Percentiles rank a stretch among this genome's conserved stretches.
Evolutionary conservation across 2,888 invertebrate species (phyloP).

Genomic region (Leptinotarsa haldemani): DNA sequence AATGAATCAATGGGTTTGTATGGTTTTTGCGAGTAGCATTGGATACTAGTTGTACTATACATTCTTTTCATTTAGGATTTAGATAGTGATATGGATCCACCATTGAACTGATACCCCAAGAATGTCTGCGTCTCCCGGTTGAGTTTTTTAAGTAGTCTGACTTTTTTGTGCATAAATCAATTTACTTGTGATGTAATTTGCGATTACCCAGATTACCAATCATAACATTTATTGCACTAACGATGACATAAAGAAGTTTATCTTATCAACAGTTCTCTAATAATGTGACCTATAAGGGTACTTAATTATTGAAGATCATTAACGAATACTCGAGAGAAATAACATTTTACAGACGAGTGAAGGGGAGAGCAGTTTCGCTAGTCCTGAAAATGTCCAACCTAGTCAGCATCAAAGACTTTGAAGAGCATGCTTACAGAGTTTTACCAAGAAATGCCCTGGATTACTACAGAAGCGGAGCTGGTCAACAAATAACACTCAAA

Average conservation of each 20-base stretch:
- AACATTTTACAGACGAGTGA: neutral
- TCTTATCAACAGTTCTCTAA: slow-evolving; percentile 21
- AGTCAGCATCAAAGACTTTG: slow-evolving; percentile 80
- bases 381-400: slow-evolving; percentile 47
- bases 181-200: neutral
- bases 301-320: neutral
- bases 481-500: slow-evolving; percentile 78
- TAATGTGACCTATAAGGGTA: slow-evolving; percentile 12
- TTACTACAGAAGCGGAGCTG: slow-evolving; percentile 90
- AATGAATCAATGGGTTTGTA: no score
- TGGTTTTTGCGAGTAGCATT: no score
- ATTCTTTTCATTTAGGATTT: no score
- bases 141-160: no score
- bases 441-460: slow-evolving; percentile 79
- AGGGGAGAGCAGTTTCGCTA: neutral
- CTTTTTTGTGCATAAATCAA: no score
- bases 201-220: neutral
- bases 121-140: no score
- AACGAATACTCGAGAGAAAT: neutral
- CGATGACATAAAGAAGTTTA: neutral
- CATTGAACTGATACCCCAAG: no score
- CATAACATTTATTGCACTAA: neutral
- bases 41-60: no score
- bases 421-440: slow-evolving; percentile 74
- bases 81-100: no score